Evolutionary conservation across 1,140 invertebrate species (phyloP).

Genomic region (Meloidogyne exigua): DNA sequence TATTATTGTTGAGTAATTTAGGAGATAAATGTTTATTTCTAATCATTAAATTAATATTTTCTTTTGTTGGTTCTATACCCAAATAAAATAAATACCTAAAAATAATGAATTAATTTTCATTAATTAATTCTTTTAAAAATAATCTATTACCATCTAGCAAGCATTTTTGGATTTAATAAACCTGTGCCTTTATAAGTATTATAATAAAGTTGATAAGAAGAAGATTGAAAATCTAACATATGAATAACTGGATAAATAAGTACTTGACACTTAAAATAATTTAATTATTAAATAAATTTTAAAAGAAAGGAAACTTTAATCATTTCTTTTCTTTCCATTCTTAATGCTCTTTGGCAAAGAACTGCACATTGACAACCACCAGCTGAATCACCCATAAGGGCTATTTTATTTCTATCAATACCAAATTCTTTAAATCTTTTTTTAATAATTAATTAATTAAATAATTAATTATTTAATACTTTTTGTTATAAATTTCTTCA

Average conservation of each 20-base stretch:
- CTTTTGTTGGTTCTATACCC: slow-evolving; percentile 42
- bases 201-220: slow-evolving; percentile 52
- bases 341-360: slow-evolving; percentile 39
- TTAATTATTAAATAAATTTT: slow-evolving; percentile 14
- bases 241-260: slow-evolving; percentile 53
- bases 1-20: slow-evolving; percentile 23
- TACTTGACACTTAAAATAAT: slow-evolving; percentile 43
- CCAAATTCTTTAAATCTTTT: slow-evolving; percentile 24
- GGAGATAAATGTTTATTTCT: slow-evolving; percentile 47
- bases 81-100: slow-evolving; percentile 43
- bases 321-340: not conserved
- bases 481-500: slow-evolving; percentile 44
- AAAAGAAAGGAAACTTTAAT: not conserved
- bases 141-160: slow-evolving; percentile 41
- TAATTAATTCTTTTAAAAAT: no score
- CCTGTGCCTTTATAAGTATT: slow-evolving; percentile 41
- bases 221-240: slow-evolving; percentile 44
- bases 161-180: slow-evolving; percentile 44
- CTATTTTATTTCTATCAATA: slow-evolving; percentile 46
- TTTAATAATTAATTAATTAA: not conserved
- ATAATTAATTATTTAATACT: slow-evolving; percentile 28
- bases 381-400: slow-evolving; percentile 49
- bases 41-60: slow-evolving; percentile 45
- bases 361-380: slow-evolving; percentile 50
- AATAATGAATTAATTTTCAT: not conserved